Evolutionary conservation across 2,113 vertebrate genomes (phyloP).

Genomic region (Aldabrachelys gigantea): DNA sequence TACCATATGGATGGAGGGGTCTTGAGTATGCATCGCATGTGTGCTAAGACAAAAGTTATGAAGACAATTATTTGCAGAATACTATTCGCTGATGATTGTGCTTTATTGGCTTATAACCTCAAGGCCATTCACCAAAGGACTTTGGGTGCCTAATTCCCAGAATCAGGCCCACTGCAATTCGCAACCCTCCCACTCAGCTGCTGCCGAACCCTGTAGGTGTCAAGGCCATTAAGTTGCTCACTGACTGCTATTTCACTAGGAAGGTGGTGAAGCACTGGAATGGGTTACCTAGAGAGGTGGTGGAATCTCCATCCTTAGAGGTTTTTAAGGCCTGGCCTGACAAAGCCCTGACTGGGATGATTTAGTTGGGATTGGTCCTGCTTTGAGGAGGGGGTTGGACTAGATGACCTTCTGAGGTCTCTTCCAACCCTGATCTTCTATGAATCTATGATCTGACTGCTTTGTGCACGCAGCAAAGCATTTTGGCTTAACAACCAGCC

Average conservation of each 20-base stretch:
- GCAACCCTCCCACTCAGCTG: no score
- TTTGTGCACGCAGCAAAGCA: background rate
- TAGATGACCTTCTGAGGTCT: no score
- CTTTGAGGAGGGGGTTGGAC: no score
- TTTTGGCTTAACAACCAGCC: background rate
- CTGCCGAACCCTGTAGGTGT: background rate
- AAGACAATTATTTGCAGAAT: background rate
- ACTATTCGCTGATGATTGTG: background rate
- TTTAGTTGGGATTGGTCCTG: no score
- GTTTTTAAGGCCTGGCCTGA: no score
- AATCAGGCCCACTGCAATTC: no score
- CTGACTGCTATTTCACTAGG: background rate
- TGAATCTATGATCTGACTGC: background rate
- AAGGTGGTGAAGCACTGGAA: no score
- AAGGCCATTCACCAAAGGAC: background rate
- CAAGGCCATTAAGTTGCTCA: background rate
- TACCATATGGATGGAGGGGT: background rate
- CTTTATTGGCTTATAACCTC: background rate
- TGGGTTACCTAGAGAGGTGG: no score
- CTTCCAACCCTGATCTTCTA: no score
- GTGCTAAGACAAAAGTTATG: background rate
- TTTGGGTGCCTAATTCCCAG: no score
- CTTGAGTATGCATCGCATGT: background rate
- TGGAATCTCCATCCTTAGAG: no score
- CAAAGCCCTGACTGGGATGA: no score